Base-by-base conservation (phyloP, 2,888 invertebrate species). In the Pocota personata region DNA sequence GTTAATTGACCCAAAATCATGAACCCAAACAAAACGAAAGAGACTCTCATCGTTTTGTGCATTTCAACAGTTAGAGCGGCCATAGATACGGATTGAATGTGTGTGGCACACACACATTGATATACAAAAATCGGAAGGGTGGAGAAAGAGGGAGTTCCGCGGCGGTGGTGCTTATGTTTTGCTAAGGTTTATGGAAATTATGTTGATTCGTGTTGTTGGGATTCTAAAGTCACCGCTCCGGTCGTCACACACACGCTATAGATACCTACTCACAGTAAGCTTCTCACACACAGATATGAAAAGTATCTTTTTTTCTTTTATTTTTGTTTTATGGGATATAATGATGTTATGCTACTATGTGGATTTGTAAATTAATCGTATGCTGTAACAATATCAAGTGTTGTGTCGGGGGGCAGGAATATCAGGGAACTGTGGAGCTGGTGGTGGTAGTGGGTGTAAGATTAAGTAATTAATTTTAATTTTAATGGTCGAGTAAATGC, bases 1-100 rank as follows among this genome's bases (percentile, higher is more conserved):
- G 79, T 79, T 79, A 79, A 79, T 79, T 79, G 79, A 79, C 72
- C 72, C 64, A 79, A 79, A 79, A 79, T 72, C 79, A 72, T 79
- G 79, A 79, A 79, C 72, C 57, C 64, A 64, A 79, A 69, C 78
- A 78, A 62, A 50, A 52, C 35, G 16, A 35, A 72, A 79, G 64
- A 72, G 79, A 64, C 62, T 72, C 55, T 50, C 50, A 16, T 35
- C 46, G 52, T 37, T 75, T 62, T 52, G 60, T 78, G 71, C 60
- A 78, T 78, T 78, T 78, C 78, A 67, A 55, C 78, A 60, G 62
- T 57, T 71, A 77, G 76, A 75, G 52, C 66, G 35, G 16, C 19
- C 24, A 27, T 21, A 14, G 19, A 1, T 40, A 52, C 14, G 19
- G 10, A n/a, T 57, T 57, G 24, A 3, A 16, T n/a, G 27, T 57